A percentile compares a stretch with the other conserved stretches of the same genome.
phyloP scores from a whole-genome alignment of 2,888 invertebrate species.

The Troides aeacus region DNA sequence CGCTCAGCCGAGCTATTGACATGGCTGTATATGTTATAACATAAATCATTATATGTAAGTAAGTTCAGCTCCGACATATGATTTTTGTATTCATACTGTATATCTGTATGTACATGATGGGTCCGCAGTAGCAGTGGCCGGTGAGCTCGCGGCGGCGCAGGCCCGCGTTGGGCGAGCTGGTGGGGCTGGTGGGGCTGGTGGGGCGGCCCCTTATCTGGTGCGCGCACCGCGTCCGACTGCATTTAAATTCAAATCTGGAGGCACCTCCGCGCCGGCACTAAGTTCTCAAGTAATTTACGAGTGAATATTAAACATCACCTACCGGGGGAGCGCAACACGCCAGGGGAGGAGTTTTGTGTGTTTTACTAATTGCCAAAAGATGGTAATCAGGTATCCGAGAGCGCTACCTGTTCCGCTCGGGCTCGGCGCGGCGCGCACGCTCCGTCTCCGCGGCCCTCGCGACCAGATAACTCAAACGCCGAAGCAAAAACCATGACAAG shows the following conservation, averaged over 20 bases:
- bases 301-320: conserved; percentile 78
- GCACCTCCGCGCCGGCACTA: conserved; percentile 64
- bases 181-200: too few species aligned
- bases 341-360: conserved; percentile 82
- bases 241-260: conserved; percentile 64
- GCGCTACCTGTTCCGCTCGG: conserved; percentile 50
- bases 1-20: too few species aligned
- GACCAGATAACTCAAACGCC: conserved; percentile 74
- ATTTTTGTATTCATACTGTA: too few species aligned
- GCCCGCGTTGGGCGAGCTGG: too few species aligned
- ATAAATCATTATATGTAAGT: too few species aligned
- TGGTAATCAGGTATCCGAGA: conserved; percentile 77
- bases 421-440: conserved; percentile 34
- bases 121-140: neutral
- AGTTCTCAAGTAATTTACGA: conserved; percentile 78
- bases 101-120: neutral
- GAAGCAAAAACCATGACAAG: conserved; percentile 81
- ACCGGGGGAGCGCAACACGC: conserved; percentile 76
- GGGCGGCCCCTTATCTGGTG: conserved; percentile 54
- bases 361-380: conserved; percentile 83
- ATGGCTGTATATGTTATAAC: too few species aligned
- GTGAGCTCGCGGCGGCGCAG: neutral
- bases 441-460: conserved; percentile 52
- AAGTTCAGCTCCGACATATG: too few species aligned
- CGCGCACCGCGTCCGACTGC: conserved; percentile 57